Conservation (phyloP, 2,797 vertebrate species). For the Manis pentadactyla region DNA sequence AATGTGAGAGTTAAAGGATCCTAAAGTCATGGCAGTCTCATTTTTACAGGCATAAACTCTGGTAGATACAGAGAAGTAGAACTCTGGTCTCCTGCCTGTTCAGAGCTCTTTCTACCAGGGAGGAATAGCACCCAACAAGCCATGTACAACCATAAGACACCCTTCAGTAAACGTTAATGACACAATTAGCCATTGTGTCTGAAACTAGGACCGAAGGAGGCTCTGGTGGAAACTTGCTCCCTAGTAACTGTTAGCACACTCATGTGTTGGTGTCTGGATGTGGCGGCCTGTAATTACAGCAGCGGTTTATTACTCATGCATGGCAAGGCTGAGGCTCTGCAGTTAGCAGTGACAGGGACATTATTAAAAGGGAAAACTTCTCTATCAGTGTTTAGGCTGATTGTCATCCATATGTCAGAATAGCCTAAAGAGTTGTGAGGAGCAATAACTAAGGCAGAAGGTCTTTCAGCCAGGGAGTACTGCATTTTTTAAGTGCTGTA, state of each 20-base stretch:
- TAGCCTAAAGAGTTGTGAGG: slow-evolving; percentile 6
- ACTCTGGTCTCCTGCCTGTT: not conserved
- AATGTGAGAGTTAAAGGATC: not conserved
- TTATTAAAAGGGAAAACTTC: slow-evolving; percentile 82
- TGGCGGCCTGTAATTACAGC: slow-evolving; percentile 74
- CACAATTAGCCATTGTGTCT: not conserved
- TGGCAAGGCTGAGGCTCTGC: slow-evolving; percentile 75
- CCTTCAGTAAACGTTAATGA: not conserved
- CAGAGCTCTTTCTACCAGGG: not conserved
- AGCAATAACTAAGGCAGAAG: not conserved
- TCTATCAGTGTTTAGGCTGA: slow-evolving; percentile 74
- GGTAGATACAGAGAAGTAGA: not conserved
- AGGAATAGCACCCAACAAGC: not conserved
- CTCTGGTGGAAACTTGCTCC: not conserved
- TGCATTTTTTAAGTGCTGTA: not conserved
- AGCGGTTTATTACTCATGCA: slow-evolving; percentile 78
- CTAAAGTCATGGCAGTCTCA: not conserved
- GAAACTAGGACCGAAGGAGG: not conserved
- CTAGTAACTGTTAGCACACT: not conserved
- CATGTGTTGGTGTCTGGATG: not conserved
- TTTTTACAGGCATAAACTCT: not conserved
- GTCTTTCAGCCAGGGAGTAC: not conserved
- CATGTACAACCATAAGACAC: not conserved
- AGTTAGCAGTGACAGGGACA: slow-evolving; percentile 79
- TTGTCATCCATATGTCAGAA: slow-evolving; percentile 78